Percentiles rank a stretch among this genome's conserved stretches.
Evolutionary conservation across 2,888 invertebrate genomes (phyloP).

Genomic region (Drosophila mettleri): DNA sequence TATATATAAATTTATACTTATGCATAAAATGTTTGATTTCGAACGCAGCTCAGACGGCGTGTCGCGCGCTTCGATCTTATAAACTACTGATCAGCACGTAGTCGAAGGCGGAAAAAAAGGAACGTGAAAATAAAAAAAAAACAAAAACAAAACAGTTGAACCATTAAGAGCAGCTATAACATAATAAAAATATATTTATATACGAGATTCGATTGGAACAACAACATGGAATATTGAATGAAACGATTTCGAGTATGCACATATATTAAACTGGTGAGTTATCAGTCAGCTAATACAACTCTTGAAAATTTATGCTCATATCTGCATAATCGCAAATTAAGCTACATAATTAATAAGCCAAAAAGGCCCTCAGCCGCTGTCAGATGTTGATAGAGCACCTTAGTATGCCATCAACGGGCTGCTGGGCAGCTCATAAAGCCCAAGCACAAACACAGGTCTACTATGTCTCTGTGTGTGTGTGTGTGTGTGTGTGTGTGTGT

Average conservation of each 20-base stretch:
- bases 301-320: conserved; percentile 70
- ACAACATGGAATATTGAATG: conserved; percentile 72
- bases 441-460: conserved; percentile 1
- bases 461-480: conserved; percentile 5
- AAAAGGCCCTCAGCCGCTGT: conserved; percentile 49
- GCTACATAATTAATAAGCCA: conserved; percentile 77
- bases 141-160: conserved; percentile 41
- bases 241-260: conserved; percentile 64
- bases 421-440: conserved; percentile 14
- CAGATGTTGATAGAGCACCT: conserved; percentile 74
- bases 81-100: conserved; percentile 42
- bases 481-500: conserved; percentile 35
- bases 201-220: conserved; percentile 7
- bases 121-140: conserved; percentile 17
- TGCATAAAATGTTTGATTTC: conserved; percentile 17
- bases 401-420: conserved; percentile 55
- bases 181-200: conserved; percentile 14
- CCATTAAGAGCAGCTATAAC: conserved; percentile 48
- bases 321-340: conserved; percentile 80
- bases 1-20: conserved; percentile 4
- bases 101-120: conserved; percentile 17
- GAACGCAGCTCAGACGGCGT: conserved; percentile 59
- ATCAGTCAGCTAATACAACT: conserved; percentile 61
- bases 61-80: conserved; percentile 54
- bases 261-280: conserved; percentile 77